Conservation (phyloP, 1,140 invertebrate genomes). For the Schlechtendalia chinensis region DNA sequence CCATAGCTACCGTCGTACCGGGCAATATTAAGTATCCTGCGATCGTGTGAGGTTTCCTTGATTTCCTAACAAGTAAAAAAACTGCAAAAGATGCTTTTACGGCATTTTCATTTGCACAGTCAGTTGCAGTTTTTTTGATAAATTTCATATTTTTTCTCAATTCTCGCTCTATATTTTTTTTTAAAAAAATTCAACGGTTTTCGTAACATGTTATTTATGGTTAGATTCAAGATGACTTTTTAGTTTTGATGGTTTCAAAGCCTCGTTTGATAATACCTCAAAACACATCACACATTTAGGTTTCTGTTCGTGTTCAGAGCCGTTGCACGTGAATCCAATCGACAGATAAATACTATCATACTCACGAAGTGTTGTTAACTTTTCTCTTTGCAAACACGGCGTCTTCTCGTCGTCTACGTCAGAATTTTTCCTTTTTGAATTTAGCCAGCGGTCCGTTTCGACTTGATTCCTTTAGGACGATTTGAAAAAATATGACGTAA, state of each 20-base stretch:
- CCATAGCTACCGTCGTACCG: conserved; percentile 54
- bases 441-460: neutral
- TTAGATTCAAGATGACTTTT: conserved; percentile 52
- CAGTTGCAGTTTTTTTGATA: neutral
- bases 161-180: conserved; percentile 5
- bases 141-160: conserved; percentile 19
- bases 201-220: conserved; percentile 51
- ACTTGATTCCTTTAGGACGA: neutral
- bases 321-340: conserved; percentile 3
- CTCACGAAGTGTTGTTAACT: neutral
- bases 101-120: conserved; percentile 50
- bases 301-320: no score
- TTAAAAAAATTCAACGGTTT: conserved; percentile 52
- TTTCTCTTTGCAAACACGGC: neutral
- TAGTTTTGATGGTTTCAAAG: conserved; percentile 51
- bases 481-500: no score
- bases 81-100: conserved; percentile 54
- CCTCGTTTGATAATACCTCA: conserved; percentile 52
- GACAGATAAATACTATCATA: conserved; percentile 8
- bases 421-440: conserved; percentile 8
- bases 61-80: conserved; percentile 54
- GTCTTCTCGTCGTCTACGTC: no score
- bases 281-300: conserved; percentile 53
- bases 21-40: no score
- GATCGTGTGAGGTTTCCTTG: conserved; percentile 55